Conservation (phyloP, 2,113 vertebrate species). For the Nerophis ophidion region DNA sequence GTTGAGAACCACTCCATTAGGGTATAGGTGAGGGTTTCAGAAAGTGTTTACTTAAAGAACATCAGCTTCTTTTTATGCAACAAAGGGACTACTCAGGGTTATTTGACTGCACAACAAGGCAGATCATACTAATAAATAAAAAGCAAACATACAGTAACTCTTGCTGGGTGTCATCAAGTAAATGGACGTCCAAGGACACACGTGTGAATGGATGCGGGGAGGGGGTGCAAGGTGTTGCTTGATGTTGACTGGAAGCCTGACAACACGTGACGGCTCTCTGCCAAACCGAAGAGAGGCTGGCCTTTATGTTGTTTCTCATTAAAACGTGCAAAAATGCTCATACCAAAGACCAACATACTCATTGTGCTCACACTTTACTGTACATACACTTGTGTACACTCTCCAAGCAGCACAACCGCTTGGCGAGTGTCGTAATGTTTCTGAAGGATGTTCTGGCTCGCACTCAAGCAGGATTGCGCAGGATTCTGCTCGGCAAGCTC, state of each 20-base stretch:
- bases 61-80: background rate
- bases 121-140: background rate
- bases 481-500: slow-evolving; percentile 62
- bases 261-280: slow-evolving; percentile 48
- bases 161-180: slow-evolving; percentile 35
- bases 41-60: background rate
- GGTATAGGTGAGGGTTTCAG: background rate
- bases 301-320: slow-evolving; percentile 44
- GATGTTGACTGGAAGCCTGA: slow-evolving; percentile 63
- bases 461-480: slow-evolving; percentile 40
- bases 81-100: background rate
- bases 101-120: background rate
- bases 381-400: background rate
- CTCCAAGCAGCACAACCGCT: slow-evolving; percentile 19
- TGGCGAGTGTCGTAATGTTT: slow-evolving; percentile 52
- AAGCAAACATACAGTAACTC: slow-evolving; percentile 18
- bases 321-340: slow-evolving; percentile 6
- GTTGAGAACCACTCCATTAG: too few species aligned
- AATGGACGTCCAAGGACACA: slow-evolving; percentile 47
- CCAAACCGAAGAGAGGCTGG: slow-evolving; percentile 57
- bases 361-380: slow-evolving; percentile 7
- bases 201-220: slow-evolving; percentile 20
- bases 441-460: slow-evolving; percentile 59
- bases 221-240: slow-evolving; percentile 43
- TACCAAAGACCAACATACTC: too few species aligned